Percentiles rank a stretch among this genome's conserved stretches.
Conservation (phyloP, 2,113 vertebrate genomes). For the Trichechus manatus region DNA sequence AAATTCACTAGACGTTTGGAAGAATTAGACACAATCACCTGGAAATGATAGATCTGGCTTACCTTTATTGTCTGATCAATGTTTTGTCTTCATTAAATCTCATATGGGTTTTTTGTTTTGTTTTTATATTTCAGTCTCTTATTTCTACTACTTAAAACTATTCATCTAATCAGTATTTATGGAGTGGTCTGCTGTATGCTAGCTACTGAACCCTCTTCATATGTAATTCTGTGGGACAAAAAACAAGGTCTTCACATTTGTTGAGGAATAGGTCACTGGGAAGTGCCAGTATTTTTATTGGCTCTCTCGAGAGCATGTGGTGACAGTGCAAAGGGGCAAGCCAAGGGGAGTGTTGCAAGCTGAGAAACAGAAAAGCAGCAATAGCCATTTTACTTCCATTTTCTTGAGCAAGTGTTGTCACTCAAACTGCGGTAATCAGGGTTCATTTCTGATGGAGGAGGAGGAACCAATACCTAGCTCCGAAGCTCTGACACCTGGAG, state of each 20-base stretch:
- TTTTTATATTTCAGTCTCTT: neutral
- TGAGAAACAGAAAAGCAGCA: neutral
- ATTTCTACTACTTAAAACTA: slow-evolving; percentile 15
- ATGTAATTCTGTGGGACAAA: neutral
- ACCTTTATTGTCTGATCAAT: neutral
- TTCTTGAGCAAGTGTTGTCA: neutral
- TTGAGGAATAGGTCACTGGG: neutral
- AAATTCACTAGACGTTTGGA: neutral
- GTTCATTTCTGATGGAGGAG: neutral
- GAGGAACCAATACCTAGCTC: neutral
- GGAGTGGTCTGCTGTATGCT: neutral
- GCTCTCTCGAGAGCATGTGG: slow-evolving; percentile 27
- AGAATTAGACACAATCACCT: neutral
- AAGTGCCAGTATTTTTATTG: slow-evolving; percentile 30
- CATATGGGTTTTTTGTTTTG: neutral
- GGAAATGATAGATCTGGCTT: neutral
- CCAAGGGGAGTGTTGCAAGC: neutral
- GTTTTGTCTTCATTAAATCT: neutral
- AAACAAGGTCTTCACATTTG: neutral
- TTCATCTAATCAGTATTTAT: neutral
- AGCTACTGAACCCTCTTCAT: neutral
- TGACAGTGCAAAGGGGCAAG: neutral
- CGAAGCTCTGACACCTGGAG: neutral
- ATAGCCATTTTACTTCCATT: neutral
- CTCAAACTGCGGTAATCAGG: neutral